Base-by-base conservation (phyloP, 2,888 invertebrate species). In the Nemoura dubitans region DNA sequence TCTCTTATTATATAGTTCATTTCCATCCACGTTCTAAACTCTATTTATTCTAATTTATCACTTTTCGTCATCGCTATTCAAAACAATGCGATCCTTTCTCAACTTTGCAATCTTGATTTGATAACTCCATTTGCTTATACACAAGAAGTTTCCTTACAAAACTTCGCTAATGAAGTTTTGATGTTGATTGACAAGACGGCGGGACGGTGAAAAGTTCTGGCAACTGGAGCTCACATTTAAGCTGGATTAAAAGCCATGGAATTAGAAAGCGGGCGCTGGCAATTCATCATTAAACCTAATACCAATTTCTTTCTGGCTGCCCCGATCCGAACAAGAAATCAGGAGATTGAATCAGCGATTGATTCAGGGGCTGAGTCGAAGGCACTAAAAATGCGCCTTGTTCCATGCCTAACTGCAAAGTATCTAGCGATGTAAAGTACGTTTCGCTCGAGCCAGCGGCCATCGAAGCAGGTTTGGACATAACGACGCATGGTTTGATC, bases 1-100 rank as follows among this genome's bases (percentile, higher is more conserved):
- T 82, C 86, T 86, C 76, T 77, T 94, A 93, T 93, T 92, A 59
- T 59, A 59, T 59, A 92, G 91, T 91, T 91, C 91, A 90, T 89
- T 89, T 88, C 89, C 88, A 88, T 89, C 87, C 87, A 88, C 89
- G 27, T 30, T 29, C 84, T 27, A 85, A 86, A 84, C 78, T 86
- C 89, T 88, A 85, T 81, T 87, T 88, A 87, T 88, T 87, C 87
- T 87, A 87, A 88, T 88, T 87, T 88, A 88, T 88, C 88, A 86
- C 87, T 87, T 86, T 87, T 87, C 87, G 82, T 87, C 86, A 88
- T 88, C 88, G 86, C 81, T 80, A 87, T 82, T 87, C 84, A 84
- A 84, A 84, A 84, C 84, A 84, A 84, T 84, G 84, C 84, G 59
- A 84, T 84, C 84, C 84, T 59, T 84, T 59, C 84, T 84, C 84